A percentile compares a stretch with the other conserved stretches of the same genome.
These are phyloP conservation scores for Phylloscopus whistleri DNA, from an alignment of 2,113 vertebrate genomes.

Conservation along the genomic window DNA sequence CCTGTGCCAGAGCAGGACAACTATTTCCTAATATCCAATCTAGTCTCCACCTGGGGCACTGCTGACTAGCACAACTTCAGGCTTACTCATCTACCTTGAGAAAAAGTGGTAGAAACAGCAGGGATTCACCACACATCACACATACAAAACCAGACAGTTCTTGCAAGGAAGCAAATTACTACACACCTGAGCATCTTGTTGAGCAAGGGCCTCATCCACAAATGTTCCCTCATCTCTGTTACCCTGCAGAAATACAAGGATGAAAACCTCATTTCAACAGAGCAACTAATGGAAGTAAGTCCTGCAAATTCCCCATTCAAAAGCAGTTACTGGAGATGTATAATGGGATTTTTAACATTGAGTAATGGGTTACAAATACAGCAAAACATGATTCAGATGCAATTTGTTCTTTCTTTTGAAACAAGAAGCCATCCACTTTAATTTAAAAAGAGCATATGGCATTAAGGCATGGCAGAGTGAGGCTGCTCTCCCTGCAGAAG, in stretches of 20 bases:
- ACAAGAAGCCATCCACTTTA: neutral
- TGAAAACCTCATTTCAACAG: neutral
- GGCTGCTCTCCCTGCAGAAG: neutral
- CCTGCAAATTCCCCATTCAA: neutral
- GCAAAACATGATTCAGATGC: neutral
- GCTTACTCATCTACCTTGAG: neutral
- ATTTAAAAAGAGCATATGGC: neutral
- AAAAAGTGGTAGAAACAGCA: neutral
- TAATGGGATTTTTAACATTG: neutral
- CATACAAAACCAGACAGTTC: neutral
- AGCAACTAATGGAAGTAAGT: neutral
- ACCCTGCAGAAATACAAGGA: constrained; percentile 71
- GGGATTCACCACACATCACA: neutral
- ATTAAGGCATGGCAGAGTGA: neutral
- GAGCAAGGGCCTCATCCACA: constrained; percentile 77
- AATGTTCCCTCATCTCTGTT: constrained; percentile 82
- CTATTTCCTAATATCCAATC: neutral
- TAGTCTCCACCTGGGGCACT: neutral
- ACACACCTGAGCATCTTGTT: constrained; percentile 87
- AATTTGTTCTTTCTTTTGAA: neutral
- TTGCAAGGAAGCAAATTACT: neutral
- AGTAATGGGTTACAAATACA: neutral
- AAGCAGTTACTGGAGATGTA: neutral
- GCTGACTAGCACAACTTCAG: neutral
- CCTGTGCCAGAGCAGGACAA: neutral